Conservation (phyloP, 2,797 vertebrate genomes). For the Tragopan temminckii region DNA sequence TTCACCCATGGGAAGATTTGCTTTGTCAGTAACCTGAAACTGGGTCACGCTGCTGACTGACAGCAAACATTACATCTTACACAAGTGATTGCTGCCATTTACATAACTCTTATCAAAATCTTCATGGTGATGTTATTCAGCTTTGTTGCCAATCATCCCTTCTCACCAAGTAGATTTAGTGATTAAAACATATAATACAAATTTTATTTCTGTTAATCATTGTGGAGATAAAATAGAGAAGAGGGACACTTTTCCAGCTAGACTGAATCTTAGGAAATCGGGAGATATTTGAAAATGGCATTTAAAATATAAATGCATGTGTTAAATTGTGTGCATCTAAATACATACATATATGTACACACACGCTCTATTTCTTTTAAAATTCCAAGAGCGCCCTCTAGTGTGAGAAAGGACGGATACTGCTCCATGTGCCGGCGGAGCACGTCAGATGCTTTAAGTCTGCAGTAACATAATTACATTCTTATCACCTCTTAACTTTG, state of each 20-base stretch:
- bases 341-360: too few species aligned
- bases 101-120: background rate
- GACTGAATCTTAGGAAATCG: background rate
- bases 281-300: background rate
- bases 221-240: background rate
- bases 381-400: constrained; percentile 80
- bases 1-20: background rate
- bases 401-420: constrained; percentile 13
- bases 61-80: background rate
- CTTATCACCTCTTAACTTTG: background rate
- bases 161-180: background rate
- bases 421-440: fast-evolving
- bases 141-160: background rate
- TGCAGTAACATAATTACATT: constrained; percentile 5
- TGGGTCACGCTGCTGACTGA: background rate
- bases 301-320: background rate
- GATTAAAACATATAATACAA: background rate
- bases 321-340: background rate
- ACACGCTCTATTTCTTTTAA: constrained; percentile 1
- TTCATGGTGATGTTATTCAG: background rate
- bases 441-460: background rate
- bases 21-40: background rate
- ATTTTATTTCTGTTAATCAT: background rate
- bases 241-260: background rate
- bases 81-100: background rate